phyloP scores from a whole-genome alignment of 2,888 invertebrate genomes.

The Himalopsyche japonica region DNA sequence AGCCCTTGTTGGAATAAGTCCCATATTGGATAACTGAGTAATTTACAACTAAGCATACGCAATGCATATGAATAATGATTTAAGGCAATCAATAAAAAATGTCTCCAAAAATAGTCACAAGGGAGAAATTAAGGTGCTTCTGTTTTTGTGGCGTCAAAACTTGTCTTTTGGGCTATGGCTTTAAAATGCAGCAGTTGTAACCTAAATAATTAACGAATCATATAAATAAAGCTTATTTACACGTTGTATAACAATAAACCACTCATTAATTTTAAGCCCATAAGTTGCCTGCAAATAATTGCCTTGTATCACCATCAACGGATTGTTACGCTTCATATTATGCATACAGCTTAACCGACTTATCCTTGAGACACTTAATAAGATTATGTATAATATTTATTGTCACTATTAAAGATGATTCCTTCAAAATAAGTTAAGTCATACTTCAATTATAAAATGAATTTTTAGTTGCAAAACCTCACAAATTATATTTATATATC shows the following conservation, averaged over 20 bases:
- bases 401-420: too few relatives aligned
- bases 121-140: not conserved
- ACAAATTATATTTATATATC: too few relatives aligned
- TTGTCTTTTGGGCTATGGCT: not conserved
- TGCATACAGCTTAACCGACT: not conserved
- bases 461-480: too few relatives aligned
- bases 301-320: not conserved
- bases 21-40: too few relatives aligned
- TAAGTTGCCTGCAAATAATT: not conserved
- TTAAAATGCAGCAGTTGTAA: not conserved
- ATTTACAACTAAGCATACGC: too few relatives aligned
- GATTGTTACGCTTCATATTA: not conserved
- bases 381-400: too few relatives aligned
- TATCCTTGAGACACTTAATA: too few relatives aligned
- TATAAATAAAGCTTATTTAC: not conserved
- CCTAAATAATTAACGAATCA: not conserved
- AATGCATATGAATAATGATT: too few relatives aligned
- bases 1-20: too few relatives aligned
- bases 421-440: too few relatives aligned
- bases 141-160: not conserved
- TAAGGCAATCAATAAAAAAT: too few relatives aligned
- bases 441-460: too few relatives aligned
- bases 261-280: not conserved
- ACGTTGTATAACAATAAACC: not conserved
- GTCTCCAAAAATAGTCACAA: not conserved